Conservation (phyloP, 2,797 vertebrate species). For the Leptatherina wallacei region DNA sequence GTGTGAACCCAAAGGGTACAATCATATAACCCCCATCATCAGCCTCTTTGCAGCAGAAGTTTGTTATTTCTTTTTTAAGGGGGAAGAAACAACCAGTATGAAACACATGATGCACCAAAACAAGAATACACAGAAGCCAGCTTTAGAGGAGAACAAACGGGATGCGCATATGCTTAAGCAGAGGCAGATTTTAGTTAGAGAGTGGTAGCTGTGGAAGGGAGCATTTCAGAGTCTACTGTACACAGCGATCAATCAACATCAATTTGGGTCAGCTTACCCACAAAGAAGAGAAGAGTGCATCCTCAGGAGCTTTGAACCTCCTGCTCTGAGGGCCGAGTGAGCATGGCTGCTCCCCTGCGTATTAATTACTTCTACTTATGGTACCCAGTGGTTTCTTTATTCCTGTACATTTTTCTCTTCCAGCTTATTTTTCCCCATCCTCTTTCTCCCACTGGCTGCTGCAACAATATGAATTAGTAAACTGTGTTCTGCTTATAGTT, state of each 20-base stretch:
- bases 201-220: neutral
- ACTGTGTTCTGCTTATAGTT: neutral
- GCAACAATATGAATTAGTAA: neutral
- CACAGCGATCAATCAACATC: slow-evolving; percentile 58
- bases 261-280: slow-evolving; percentile 46
- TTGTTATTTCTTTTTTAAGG: neutral
- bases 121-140: neutral
- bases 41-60: neutral
- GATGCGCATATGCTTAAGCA: slow-evolving; percentile 9
- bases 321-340: slow-evolving; percentile 28
- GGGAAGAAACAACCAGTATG: neutral
- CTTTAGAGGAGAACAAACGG: neutral
- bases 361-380: slow-evolving; percentile 49
- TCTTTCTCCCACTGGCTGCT: neutral
- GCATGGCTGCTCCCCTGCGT: slow-evolving; percentile 22
- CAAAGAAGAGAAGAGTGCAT: slow-evolving; percentile 27
- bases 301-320: slow-evolving; percentile 27
- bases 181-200: slow-evolving; percentile 3
- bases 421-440: neutral
- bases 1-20: too few relatives aligned
- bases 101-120: neutral
- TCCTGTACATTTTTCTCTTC: slow-evolving; percentile 7
- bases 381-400: slow-evolving; percentile 5
- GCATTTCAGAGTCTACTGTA: slow-evolving; percentile 8
- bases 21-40: slow-evolving; percentile 3